These are phyloP conservation scores for Gasterosteus aculeatus DNA, from an alignment of 2,113 vertebrate species.

Conservation along the genomic window DNA sequence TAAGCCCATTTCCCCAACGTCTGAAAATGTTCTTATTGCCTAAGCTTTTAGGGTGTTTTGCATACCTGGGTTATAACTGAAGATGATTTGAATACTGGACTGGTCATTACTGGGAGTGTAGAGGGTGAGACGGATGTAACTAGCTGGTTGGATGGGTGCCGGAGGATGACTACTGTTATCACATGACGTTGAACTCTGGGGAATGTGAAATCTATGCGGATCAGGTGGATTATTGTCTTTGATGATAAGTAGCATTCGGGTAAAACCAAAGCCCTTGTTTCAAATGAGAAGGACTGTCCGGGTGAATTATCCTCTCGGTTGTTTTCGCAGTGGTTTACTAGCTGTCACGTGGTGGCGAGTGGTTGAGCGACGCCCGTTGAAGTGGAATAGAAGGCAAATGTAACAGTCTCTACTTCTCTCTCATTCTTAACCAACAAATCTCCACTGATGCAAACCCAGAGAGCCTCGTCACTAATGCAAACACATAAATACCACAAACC, in stretches of 20 bases:
- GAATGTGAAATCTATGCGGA: constrained; percentile 72
- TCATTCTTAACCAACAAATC: background rate
- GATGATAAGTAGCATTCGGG: constrained; percentile 62
- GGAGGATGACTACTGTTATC: constrained; percentile 52
- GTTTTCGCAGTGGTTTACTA: constrained; percentile 16
- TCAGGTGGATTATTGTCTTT: constrained; percentile 75
- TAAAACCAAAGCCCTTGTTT: constrained; percentile 48
- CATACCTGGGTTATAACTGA: background rate
- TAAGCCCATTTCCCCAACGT: constrained; percentile 28
- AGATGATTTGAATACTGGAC: background rate
- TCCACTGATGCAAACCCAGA: background rate
- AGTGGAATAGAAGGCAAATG: background rate
- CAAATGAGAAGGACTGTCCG: constrained; percentile 54
- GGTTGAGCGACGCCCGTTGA: background rate
- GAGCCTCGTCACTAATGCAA: background rate
- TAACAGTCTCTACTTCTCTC: background rate
- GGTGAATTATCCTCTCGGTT: constrained; percentile 33
- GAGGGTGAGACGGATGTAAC: background rate
- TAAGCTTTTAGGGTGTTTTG: constrained; percentile 14
- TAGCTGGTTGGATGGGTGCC: constrained; percentile 19
- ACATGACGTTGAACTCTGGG: constrained; percentile 62
- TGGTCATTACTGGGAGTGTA: background rate
- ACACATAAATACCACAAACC: background rate
- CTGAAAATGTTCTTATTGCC: constrained; percentile 1
- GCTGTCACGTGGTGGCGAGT: background rate